Evolutionary conservation across 2,888 invertebrate genomes (phyloP), one percentile per base, ranked within the genome.

Genomic region (Trachelus tabidus): DNA sequence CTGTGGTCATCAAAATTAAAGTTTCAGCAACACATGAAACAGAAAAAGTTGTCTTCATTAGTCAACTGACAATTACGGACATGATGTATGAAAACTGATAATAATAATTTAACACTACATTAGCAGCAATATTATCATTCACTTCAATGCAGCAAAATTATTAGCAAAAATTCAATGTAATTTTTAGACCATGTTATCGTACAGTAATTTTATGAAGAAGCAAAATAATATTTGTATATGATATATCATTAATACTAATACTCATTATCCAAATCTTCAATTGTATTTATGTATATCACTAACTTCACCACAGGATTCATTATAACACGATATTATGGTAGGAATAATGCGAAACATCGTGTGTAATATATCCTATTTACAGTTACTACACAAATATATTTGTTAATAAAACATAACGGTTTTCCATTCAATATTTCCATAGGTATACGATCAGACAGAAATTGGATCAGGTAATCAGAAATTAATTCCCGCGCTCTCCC

Each of bases 21-120:
- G 81, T 75, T 81, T 56, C 80, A 82, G 80, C 82, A 79, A 79
- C 80, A 85, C 88, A 89, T 89, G 89, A 85, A 89, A 89, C 88
- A 88, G 85, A 88, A 85, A 85, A 85, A 81, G 79, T 33, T 23
- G 73, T 71, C 3, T 23, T 40, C 68, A 37, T 35, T 35, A 69
- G 69, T 74, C 23, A 56, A 23, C 6, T 56, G 56, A 2, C 0
- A 15, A 56, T 23, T 56, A 23, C 0, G 23, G 2, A 15, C 6
- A 56, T 56, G 23, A 56, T 56, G 2, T 23, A 23, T 9, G 6
- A 56, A 56, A 56, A 23, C 23, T 56, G 23, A 23, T 56, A 56
- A 56, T 56, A 56, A 56, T 56, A 56, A 23, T 56, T 23, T 56
- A 23, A 4, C 23, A 23, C 56, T 23, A 56, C 23, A 23, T 56